phyloP scores from a whole-genome alignment of 64 coral and sea anemone genomes.

The Pachyseris speciosa region DNA sequence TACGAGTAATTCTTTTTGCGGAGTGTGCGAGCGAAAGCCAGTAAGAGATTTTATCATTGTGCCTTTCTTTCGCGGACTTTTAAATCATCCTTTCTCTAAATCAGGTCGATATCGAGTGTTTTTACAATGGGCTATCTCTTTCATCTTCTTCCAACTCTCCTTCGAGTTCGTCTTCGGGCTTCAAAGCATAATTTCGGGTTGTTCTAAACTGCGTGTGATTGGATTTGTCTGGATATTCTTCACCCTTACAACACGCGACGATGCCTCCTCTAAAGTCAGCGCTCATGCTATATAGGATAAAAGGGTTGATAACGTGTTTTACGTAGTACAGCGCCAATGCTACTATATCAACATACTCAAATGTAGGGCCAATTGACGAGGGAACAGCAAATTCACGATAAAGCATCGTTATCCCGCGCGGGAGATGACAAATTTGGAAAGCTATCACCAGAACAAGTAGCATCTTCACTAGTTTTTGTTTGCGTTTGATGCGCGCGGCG shows the following conservation, averaged over 20 bases:
- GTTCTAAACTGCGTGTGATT: neutral
- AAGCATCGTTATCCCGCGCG: slow-evolving; percentile 76
- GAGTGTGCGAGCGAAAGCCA: no score
- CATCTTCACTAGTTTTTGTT: slow-evolving; percentile 81
- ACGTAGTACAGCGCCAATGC: slow-evolving; percentile 57
- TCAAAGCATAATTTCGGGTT: neutral
- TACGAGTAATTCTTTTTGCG: no score
- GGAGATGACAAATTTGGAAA: slow-evolving; percentile 77
- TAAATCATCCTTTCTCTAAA: no score
- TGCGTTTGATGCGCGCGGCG: slow-evolving; percentile 43
- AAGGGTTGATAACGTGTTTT: slow-evolving; percentile 68
- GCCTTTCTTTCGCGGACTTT: no score
- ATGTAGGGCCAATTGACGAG: neutral
- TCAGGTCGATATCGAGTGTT: no score
- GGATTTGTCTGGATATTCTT: neutral
- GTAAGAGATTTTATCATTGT: no score
- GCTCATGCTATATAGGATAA: slow-evolving; percentile 61
- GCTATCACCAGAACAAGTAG: slow-evolving; percentile 60
- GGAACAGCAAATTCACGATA: slow-evolving; percentile 49
- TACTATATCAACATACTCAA: slow-evolving; percentile 43
- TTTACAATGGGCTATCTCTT: neutral
- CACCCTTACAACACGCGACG: neutral
- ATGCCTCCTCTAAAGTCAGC: slow-evolving; percentile 45
- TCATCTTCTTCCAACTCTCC: neutral
- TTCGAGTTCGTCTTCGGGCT: neutral